Conservation (phyloP, 2,888 invertebrate species). For the Rhamnusium bicolor region DNA sequence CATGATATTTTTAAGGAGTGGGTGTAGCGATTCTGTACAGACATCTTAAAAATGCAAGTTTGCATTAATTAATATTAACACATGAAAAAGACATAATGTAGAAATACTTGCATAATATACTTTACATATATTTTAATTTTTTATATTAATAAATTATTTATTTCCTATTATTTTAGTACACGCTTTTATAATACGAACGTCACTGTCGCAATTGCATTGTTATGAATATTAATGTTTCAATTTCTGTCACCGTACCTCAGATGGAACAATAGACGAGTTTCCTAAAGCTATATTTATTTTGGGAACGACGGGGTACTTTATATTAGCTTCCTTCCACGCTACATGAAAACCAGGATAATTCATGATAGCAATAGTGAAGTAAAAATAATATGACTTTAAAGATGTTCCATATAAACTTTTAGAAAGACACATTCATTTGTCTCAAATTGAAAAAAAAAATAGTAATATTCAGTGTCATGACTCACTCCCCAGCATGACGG, state of each 20-base stretch:
- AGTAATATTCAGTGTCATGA: too few species aligned
- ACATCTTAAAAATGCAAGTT: too few species aligned
- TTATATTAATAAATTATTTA: too few species aligned
- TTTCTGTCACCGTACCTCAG: conserved; percentile 55
- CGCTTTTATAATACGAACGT: conserved; percentile 1
- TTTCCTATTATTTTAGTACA: too few species aligned
- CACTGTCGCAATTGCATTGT: conserved; percentile 40
- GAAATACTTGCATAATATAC: too few species aligned
- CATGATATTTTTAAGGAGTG: too few species aligned
- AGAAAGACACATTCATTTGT: neutral
- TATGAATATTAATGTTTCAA: conserved; percentile 63
- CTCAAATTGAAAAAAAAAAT: too few species aligned
- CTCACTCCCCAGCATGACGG: too few species aligned
- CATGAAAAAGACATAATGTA: too few species aligned
- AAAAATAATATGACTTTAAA: neutral
- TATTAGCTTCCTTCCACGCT: conserved; percentile 50
- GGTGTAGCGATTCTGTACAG: too few species aligned
- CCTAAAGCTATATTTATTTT: conserved; percentile 61
- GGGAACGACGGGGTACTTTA: conserved; percentile 56
- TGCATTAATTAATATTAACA: too few species aligned
- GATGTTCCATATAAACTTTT: neutral
- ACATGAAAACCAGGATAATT: neutral
- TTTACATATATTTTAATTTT: too few species aligned
- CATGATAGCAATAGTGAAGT: neutral
- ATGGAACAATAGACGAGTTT: conserved; percentile 60